Base-by-base conservation (phyloP, 1,140 invertebrate genomes). In the Eubasilissa regina region DNA sequence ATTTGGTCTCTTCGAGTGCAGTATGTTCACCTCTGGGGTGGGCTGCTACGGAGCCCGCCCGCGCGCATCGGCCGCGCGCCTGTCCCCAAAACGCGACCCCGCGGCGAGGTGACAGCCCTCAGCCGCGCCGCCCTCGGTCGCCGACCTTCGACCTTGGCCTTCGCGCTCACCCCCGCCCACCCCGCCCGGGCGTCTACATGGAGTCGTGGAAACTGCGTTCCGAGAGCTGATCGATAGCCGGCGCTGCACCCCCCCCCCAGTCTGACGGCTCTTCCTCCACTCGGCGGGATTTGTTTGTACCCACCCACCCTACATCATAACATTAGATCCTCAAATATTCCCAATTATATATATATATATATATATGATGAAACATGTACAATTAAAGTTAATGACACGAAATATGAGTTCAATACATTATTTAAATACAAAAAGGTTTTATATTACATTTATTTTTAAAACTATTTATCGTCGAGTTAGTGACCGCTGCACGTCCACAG, bases 91-190 rank as follows among this genome's bases (percentile, higher is more conserved):
- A 75, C 55, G 45, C 45, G 55, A 48, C 55, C 55, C 53, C 17
- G 19, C 58, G 53, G 56, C 55, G 55, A 62, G 75, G 58, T 76
- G 45, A 62, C 45, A 77, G 58, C 35, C 60, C 58, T 47, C 75
- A 19, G 53, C 60, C 35, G 66, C 60, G 77, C 15, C 58, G 44
- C 51, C 51, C 48, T 21, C 51, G 78, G 75, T 64, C 78, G 58
- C 35, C 66, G 70, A 79, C 74, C 80, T 82, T 82, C 80, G 75
- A 82, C 81, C 81, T 82, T 82, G 81, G 55, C 81, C 81, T 82
- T 82, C 74, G 78, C 45, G 25, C 44, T 70, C 77, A 25, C 76
- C 76, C 77, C 17, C 66, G 44, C 25, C 64, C 25, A 53, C 13
- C n/a, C 44, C 12, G 62, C 48, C 66, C 48, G 60, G 66, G 66